Evolutionary conservation across 2,113 vertebrate genomes (phyloP).

Genomic region (Colistium nudipinnis): DNA sequence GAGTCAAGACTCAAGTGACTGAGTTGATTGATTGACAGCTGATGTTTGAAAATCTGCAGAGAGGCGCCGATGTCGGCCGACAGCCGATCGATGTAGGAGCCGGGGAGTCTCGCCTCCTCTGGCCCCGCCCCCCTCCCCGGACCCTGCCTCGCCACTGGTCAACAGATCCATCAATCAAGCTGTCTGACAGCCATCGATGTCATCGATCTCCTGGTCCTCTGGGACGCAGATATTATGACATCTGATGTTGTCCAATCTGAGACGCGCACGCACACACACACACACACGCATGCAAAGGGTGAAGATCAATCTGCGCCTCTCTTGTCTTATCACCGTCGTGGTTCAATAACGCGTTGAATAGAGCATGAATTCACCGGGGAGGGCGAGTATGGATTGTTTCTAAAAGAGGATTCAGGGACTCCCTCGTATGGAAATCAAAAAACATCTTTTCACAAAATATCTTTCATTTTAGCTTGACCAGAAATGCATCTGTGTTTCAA

Average conservation of each 20-base stretch:
- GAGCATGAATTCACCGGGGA: slow-evolving; percentile 11
- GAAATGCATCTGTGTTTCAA: no score
- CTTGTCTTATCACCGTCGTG: slow-evolving; percentile 32
- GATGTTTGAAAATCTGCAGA: slow-evolving; percentile 53
- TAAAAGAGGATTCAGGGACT: slow-evolving; percentile 5
- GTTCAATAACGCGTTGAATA: slow-evolving; percentile 48
- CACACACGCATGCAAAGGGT: slow-evolving; percentile 19
- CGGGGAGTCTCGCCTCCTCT: slow-evolving; percentile 31
- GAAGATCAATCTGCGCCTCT: slow-evolving; percentile 52
- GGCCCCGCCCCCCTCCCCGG: slow-evolving; percentile 28
- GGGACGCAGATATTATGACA: slow-evolving; percentile 64
- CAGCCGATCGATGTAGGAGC: slow-evolving; percentile 38
- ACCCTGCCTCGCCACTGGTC: slow-evolving; percentile 49
- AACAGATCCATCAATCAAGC: slow-evolving; percentile 73
- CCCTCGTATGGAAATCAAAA: slow-evolving; percentile 3
- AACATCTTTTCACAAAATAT: no score
- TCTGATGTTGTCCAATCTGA: slow-evolving; percentile 64
- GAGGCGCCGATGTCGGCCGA: slow-evolving; percentile 15
- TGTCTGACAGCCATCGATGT: slow-evolving; percentile 69
- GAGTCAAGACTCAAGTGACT: no score
- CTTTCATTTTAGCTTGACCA: no score
- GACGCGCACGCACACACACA: slow-evolving; percentile 16
- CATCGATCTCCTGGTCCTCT: slow-evolving; percentile 67
- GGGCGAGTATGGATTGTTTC: slow-evolving; percentile 31
- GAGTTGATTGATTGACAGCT: slow-evolving; percentile 45